Evolutionary conservation across 2,888 invertebrate species (phyloP), one percentile per base, ranked within the genome.

Genomic region (Callyntrura guangdongensis): DNA sequence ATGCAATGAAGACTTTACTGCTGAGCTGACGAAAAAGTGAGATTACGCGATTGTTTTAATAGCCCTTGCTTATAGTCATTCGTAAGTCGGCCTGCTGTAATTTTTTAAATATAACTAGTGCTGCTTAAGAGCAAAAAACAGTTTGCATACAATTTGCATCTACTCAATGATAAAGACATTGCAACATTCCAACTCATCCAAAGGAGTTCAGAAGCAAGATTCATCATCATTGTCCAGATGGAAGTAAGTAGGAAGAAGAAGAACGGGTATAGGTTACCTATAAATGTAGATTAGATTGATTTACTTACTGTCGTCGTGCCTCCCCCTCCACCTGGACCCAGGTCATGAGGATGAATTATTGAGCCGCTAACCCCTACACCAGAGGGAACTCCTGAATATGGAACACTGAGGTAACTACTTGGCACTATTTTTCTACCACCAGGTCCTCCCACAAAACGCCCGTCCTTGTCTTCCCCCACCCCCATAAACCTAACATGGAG

Each of bases 401-500:
- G 86, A 94, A 94, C 91, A 94, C 93, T 90, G 94, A 94, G 88
- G 94, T 94, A 87, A 94, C 94, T 81, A 94, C 94, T 92, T 94
- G 94, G 93, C 90, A 92, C 92, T 92, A 94, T 92, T 89, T 82
- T 91, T 79, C 90, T 92, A 82, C 92, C 91, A 72, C 91, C 92
- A 69, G 91, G 89, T 72, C 84, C 91, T 49, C 64, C 87, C 56
- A 92, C 92, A 82, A 97, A 97, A 84, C 97, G 97, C 94, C 96
- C 97, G 95, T 95, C 96, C 95, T 95, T 96, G 95, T 96, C 96
- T 27, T 91, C 91, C 47, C 91, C 92, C 22, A 93, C 93, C 3
- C 93, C 93, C 93, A 93, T 93, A 92, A 94, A 94, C 72, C 94
- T 91, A 3, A 94, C 94, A 91, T 94, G 94, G 64, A 94, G 93